These are phyloP conservation scores for Amphiura filiformis DNA, from an alignment of 35 echinoderm and acorn worm genomes.

Conservation along the genomic window DNA sequence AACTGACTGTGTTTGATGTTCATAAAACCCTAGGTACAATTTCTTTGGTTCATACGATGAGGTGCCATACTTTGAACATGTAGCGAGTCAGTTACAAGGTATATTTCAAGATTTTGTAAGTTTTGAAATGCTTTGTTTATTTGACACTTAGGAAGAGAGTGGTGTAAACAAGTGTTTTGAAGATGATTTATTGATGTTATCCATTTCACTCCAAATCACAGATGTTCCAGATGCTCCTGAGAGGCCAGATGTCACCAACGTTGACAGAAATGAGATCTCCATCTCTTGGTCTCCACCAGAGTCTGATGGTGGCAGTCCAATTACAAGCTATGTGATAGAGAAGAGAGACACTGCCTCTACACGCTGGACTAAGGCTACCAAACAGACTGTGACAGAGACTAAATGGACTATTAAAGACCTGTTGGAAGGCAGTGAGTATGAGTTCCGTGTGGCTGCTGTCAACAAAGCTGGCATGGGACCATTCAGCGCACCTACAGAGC, in stretches of 20 bases:
- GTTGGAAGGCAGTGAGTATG: constrained; percentile 44
- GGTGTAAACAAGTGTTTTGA: too few species aligned
- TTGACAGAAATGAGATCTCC: constrained; percentile 45
- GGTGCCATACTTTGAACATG: too few species aligned
- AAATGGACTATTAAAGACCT: constrained; percentile 31
- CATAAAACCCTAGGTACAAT: too few species aligned
- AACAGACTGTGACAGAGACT: constrained; percentile 40
- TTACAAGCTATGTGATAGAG: constrained; percentile 58
- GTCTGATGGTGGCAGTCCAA: constrained; percentile 55
- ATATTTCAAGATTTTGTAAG: too few species aligned
- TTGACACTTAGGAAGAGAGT: too few species aligned
- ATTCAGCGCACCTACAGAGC: constrained; percentile 74
- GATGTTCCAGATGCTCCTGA: constrained; percentile 65
- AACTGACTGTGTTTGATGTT: too few species aligned
- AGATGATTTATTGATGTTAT: too few species aligned
- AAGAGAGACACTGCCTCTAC: constrained; percentile 41
- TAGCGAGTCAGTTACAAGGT: too few species aligned
- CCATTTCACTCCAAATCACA: too few species aligned
- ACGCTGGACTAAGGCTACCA: constrained; percentile 30
- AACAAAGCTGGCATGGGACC: constrained; percentile 60
- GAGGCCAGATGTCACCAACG: constrained; percentile 47
- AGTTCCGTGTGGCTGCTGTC: constrained; percentile 57
- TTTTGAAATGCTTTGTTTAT: too few species aligned
- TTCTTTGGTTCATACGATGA: too few species aligned
- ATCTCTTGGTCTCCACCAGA: constrained; percentile 44